Percentiles rank a stretch among this genome's conserved stretches.
These are phyloP conservation scores for Latrodectus geometricus DNA, from an alignment of 1,140 invertebrate species.

Conservation along the genomic window DNA sequence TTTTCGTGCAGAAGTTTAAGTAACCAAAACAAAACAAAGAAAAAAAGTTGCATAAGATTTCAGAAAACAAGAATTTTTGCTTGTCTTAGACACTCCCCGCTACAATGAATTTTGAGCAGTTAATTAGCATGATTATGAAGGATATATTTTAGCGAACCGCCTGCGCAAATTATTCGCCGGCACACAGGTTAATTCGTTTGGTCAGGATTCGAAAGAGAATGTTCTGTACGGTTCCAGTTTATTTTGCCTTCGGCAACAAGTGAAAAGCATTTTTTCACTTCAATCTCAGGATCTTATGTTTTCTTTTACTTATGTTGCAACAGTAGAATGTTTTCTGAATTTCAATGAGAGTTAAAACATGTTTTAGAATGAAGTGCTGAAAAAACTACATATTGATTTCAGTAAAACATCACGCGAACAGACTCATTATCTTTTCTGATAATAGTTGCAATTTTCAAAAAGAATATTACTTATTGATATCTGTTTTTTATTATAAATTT, in stretches of 20 bases:
- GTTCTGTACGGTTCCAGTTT: neutral
- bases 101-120: too few relatives aligned
- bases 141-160: neutral
- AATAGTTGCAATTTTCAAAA: too few relatives aligned
- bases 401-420: neutral
- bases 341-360: neutral
- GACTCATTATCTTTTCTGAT: neutral
- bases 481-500: too few relatives aligned
- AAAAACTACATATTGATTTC: too few relatives aligned
- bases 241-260: neutral
- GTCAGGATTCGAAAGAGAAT: neutral
- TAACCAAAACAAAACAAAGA: too few relatives aligned
- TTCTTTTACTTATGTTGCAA: neutral
- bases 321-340: neutral
- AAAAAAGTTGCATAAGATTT: too few relatives aligned
- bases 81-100: neutral
- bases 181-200: neutral
- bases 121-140: neutral
- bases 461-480: too few relatives aligned
- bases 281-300: neutral
- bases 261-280: neutral
- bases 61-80: too few relatives aligned
- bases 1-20: too few relatives aligned
- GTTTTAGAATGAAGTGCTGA: too few relatives aligned
- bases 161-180: neutral